These are phyloP conservation scores for Lepus timidus DNA, from an alignment of 2,113 vertebrate species.

Conservation along the genomic window DNA sequence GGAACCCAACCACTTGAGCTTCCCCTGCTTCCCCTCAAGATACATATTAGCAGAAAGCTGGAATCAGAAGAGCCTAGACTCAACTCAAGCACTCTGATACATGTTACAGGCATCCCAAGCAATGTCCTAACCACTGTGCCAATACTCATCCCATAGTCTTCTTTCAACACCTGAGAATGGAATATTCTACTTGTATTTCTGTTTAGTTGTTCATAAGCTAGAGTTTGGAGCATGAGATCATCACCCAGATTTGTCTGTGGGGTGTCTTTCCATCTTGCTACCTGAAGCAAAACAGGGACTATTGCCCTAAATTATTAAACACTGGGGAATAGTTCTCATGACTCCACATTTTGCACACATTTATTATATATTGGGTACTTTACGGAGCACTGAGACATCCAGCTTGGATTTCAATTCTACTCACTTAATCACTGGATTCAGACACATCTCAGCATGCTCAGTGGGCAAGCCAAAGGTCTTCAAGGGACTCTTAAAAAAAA, in stretches of 20 bases:
- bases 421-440: neutral
- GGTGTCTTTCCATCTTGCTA: neutral
- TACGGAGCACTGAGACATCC: neutral
- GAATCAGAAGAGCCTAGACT: too few relatives aligned
- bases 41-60: too few relatives aligned
- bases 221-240: neutral
- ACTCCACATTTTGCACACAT: neutral
- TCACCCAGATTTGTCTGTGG: neutral
- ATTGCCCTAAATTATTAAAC: neutral
- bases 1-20: too few relatives aligned
- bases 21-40: too few relatives aligned
- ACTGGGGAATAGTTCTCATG: neutral
- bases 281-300: neutral
- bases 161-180: neutral
- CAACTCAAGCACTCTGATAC: too few relatives aligned
- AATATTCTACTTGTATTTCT: neutral
- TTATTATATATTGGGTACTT: neutral
- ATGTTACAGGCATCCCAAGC: too few relatives aligned
- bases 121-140: too few relatives aligned
- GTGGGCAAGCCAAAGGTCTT: neutral
- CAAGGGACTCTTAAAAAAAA: too few relatives aligned
- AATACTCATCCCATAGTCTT: neutral
- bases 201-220: neutral
- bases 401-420: neutral
- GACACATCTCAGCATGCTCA: neutral